Percentiles rank a stretch among this genome's conserved stretches.
These are phyloP conservation scores for Philaethria dido DNA, from an alignment of 2,888 invertebrate genomes.

Conservation along the genomic window DNA sequence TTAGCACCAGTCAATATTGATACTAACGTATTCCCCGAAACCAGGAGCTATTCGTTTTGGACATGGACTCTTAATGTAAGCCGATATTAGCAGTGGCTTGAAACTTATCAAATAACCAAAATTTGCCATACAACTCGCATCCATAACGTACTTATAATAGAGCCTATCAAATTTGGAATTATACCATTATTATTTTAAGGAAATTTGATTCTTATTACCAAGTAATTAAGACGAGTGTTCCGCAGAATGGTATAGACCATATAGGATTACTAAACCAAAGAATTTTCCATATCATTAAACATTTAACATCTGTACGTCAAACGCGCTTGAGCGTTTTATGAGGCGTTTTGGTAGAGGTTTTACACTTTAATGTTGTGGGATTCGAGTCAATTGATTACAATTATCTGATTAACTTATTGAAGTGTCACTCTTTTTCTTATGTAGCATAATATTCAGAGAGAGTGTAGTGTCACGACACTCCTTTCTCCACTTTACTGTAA, in stretches of 20 bases:
- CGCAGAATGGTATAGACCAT: slow-evolving; percentile 42
- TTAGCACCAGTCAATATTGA: slow-evolving; percentile 42
- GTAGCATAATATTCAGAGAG: too few species aligned
- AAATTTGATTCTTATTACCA: slow-evolving; percentile 37
- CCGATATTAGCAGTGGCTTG: slow-evolving; percentile 77
- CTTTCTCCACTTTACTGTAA: too few species aligned
- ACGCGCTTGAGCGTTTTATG: slow-evolving; percentile 58
- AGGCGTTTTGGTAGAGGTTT: slow-evolving; percentile 56
- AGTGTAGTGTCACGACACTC: too few species aligned
- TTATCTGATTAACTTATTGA: slow-evolving; percentile 19
- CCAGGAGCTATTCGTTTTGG: slow-evolving; percentile 61
- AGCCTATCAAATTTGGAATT: slow-evolving; percentile 28
- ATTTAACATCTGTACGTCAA: slow-evolving; percentile 74
- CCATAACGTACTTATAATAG: slow-evolving; percentile 47
- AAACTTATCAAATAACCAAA: slow-evolving; percentile 55
- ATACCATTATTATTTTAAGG: not conserved
- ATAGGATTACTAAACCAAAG: slow-evolving; percentile 74
- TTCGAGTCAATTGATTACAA: slow-evolving; percentile 21
- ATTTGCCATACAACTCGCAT: slow-evolving; percentile 47
- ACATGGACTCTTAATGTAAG: slow-evolving; percentile 76
- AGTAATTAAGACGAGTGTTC: slow-evolving; percentile 36
- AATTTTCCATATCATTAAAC: slow-evolving; percentile 77
- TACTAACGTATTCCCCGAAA: slow-evolving; percentile 55
- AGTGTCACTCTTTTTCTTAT: too few species aligned
- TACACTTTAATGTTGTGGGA: slow-evolving; percentile 34